phyloP scores from a whole-genome alignment of 2,888 invertebrate genomes.

The Escarpia spicata region DNA sequence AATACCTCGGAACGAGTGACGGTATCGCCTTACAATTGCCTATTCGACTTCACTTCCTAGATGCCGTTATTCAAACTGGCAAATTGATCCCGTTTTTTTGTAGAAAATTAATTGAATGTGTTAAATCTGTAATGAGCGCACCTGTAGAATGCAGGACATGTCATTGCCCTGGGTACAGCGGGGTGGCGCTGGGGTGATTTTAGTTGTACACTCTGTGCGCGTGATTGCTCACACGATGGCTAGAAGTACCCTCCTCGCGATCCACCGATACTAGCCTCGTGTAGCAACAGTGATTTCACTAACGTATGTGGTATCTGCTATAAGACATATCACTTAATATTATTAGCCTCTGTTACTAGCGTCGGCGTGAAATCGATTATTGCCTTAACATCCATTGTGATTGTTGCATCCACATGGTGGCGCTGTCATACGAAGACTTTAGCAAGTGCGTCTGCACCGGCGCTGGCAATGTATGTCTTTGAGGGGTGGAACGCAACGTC shows the following conservation, averaged over 20 bases:
- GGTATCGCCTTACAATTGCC: neutral
- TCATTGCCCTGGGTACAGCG: neutral
- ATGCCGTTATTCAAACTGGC: slow-evolving; percentile 7
- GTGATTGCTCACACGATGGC: neutral
- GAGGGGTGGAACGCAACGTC: slow-evolving; percentile 99
- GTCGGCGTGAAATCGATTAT: neutral
- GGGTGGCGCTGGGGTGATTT: neutral
- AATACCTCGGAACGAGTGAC: neutral
- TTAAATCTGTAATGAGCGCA: neutral
- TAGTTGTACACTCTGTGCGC: neutral
- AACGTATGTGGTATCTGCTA: neutral
- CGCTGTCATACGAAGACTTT: slow-evolving; percentile 83
- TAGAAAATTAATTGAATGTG: neutral
- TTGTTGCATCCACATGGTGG: neutral
- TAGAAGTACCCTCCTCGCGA: neutral
- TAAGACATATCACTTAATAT: neutral
- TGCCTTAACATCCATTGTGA: neutral
- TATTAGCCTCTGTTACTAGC: neutral
- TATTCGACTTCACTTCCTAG: slow-evolving; percentile 1
- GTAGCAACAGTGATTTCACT: neutral
- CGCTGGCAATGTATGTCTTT: slow-evolving; percentile 97
- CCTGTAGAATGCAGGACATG: neutral
- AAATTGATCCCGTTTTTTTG: neutral
- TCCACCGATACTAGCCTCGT: neutral
- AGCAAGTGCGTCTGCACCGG: slow-evolving; percentile 97